A percentile compares a stretch with the other conserved stretches of the same genome.
These are phyloP conservation scores for Aradophagus sp. DNA, from an alignment of 1,140 invertebrate species.

Conservation along the genomic window DNA sequence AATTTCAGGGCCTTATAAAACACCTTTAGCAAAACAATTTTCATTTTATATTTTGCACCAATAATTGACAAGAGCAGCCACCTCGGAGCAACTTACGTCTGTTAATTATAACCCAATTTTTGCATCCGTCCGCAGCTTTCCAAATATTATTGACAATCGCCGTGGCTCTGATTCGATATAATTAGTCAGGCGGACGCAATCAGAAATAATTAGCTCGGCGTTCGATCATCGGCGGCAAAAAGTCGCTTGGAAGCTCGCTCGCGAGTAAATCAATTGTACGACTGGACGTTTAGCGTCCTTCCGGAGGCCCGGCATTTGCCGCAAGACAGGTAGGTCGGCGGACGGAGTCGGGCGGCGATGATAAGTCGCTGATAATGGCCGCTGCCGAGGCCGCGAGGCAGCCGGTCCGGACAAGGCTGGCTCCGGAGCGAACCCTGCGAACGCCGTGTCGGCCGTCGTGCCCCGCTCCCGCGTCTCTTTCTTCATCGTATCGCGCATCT, in stretches of 20 bases:
- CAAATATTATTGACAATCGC: slow-evolving; percentile 38
- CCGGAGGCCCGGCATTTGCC: slow-evolving; percentile 24
- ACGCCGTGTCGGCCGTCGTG: slow-evolving; percentile 21
- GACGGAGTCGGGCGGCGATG: slow-evolving; percentile 46
- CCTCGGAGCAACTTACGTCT: too few relatives aligned
- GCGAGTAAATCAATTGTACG: slow-evolving; percentile 53
- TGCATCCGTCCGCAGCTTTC: slow-evolving; percentile 5
- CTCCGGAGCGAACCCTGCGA: slow-evolving; percentile 23
- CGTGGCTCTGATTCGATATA: slow-evolving; percentile 20
- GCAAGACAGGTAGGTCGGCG: slow-evolving; percentile 48
- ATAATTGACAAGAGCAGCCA: too few relatives aligned
- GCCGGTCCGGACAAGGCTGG: slow-evolving; percentile 25
- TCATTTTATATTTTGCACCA: too few relatives aligned
- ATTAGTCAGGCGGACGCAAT: slow-evolving; percentile 39
- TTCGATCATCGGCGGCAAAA: slow-evolving; percentile 49
- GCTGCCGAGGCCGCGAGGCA: slow-evolving; percentile 8
- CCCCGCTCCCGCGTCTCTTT: slow-evolving; percentile 29
- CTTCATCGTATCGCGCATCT: slow-evolving; percentile 51
- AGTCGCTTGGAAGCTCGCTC: slow-evolving; percentile 22
- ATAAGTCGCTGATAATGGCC: slow-evolving; percentile 53
- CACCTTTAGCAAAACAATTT: too few relatives aligned
- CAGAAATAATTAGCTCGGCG: slow-evolving; percentile 49
- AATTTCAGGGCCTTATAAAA: too few relatives aligned
- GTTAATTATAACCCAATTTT: too few relatives aligned
- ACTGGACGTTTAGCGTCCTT: slow-evolving; percentile 53